phyloP scores from a whole-genome alignment of 1,140 invertebrate species.

The Drosophila nasuta region DNA sequence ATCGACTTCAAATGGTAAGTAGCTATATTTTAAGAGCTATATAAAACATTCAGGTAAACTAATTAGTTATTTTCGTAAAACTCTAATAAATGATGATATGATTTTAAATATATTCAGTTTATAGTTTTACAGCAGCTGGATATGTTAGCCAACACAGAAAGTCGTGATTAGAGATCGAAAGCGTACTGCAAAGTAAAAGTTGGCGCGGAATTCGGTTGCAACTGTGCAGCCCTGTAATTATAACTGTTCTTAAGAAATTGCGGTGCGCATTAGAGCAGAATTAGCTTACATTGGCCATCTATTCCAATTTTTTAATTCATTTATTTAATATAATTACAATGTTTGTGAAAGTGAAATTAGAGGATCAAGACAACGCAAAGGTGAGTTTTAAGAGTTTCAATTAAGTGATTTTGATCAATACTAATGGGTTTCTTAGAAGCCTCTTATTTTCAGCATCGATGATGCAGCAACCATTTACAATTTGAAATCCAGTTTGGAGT shows the following conservation, averaged over 20 bases:
- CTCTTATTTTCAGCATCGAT: conserved; percentile 30
- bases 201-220: no score
- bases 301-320: background rate
- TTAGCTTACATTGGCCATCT: background rate
- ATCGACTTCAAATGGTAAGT: no score
- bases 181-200: no score
- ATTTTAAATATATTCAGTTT: no score
- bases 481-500: conserved; percentile 27
- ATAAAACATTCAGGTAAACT: no score
- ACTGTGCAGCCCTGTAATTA: conserved; percentile 11
- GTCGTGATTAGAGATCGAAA: no score
- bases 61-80: no score
- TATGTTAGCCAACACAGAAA: no score
- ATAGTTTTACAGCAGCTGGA: no score
- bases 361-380: conserved; percentile 10
- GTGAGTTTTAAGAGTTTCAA: conserved; percentile 1
- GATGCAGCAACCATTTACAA: conserved; percentile 15
- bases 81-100: no score
- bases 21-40: no score
- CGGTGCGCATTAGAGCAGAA: no score
- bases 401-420: background rate
- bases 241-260: conserved; percentile 17
- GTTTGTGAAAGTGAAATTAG: conserved; percentile 47
- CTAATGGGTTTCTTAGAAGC: conserved; percentile 3
- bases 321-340: conserved; percentile 10